These are phyloP conservation scores for Cheirogaleus medius DNA, from an alignment of 2,113 vertebrate genomes.

Conservation along the genomic window DNA sequence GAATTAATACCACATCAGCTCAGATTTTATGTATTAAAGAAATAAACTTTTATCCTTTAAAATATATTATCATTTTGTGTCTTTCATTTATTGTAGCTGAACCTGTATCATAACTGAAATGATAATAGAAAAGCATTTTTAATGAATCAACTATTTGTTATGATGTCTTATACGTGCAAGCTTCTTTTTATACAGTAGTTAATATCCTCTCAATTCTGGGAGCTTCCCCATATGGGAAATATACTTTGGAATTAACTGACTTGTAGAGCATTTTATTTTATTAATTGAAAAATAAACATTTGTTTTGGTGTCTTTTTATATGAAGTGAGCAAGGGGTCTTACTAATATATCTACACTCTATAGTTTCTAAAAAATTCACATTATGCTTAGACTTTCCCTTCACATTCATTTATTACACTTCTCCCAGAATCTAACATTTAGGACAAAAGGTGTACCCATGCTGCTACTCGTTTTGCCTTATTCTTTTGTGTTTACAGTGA, in stretches of 20 bases:
- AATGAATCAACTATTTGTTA: background rate
- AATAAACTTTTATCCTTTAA: background rate
- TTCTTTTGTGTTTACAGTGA: slow-evolving; percentile 68
- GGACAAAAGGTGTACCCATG: background rate
- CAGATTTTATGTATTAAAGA: background rate
- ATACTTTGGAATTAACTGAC: background rate
- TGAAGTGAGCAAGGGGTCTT: background rate
- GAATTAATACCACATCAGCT: background rate
- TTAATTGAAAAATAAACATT: background rate
- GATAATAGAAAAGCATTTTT: background rate
- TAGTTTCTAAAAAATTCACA: background rate
- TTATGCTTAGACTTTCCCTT: background rate
- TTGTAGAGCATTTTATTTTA: background rate
- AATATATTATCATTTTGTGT: background rate
- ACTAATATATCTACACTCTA: background rate
- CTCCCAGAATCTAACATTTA: slow-evolving; percentile 38
- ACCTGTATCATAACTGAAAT: background rate
- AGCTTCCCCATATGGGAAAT: background rate
- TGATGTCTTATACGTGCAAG: background rate
- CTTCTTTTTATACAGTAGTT: background rate
- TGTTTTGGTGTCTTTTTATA: background rate
- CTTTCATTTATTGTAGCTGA: background rate
- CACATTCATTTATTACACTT: background rate
- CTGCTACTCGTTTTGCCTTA: background rate
- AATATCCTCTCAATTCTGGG: background rate